Evolutionary conservation across 2,113 vertebrate genomes (phyloP), one percentile per base, ranked within the genome.

Genomic region (Copsychus sechellarum): DNA sequence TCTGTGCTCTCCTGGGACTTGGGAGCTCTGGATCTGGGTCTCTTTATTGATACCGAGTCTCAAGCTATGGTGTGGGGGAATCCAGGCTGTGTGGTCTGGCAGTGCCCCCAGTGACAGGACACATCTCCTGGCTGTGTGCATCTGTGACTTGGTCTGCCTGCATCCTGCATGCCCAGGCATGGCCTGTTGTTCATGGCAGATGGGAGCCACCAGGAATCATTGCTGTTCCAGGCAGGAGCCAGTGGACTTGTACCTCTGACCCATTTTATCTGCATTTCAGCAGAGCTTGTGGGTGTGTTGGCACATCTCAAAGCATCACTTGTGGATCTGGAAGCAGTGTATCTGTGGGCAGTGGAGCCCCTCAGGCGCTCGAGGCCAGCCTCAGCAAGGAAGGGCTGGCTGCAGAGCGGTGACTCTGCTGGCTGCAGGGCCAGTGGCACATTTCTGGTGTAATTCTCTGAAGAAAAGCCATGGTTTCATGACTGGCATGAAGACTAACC

Each of bases 241-340:
- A 18, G 26, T n/a, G 17, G 12, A 42, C 58, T 77, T 47, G 33
- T 10, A 66, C 51, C 33, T 84, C 6, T 0, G 0, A 40, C 65
- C 60, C 31, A 29, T 85, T 91, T 79, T 57, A 33, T 62, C 80
- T 74, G 70, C 31, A 14, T 90, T 86, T 78, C 91, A 64, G 72
- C 47, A 74, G 40, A 81, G 64, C 51, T 81, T 18, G 29, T 62
- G 72, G 76, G 29, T 69, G 60, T 77, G 8, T 50, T 71, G 61
- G 48, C 48, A 23, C 54, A 28, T 28, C 82, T 93, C 71, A 73
- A n/a, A 56, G 50, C 2, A 5, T n/a, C 48, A 31, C 15, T 1
- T 2, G 4, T 36, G 71, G 69, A 77, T 65, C 73, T 85, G 74
- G 36, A 51, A 56, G 73, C 50, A 58, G 31, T 14, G 21, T 42